These are phyloP conservation scores for Stigmatopora argus DNA, from an alignment of 2,113 vertebrate species.

Conservation along the genomic window DNA sequence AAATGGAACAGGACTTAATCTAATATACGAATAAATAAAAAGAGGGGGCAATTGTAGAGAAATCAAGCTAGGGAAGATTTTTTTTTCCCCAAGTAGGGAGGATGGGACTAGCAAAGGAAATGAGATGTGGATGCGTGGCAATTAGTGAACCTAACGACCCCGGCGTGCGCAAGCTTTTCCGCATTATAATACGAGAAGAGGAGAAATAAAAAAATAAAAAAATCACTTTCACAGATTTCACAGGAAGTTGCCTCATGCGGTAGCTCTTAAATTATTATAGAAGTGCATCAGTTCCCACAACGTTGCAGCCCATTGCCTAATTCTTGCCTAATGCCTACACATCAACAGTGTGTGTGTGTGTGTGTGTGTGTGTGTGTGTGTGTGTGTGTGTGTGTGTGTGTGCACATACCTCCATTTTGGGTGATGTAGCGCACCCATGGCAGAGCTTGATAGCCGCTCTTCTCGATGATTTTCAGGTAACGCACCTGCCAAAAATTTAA, in stretches of 20 bases:
- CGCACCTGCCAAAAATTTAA: constrained; percentile 72
- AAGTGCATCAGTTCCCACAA: constrained; percentile 56
- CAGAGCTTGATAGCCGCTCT: constrained; percentile 87
- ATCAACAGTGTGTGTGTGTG: constrained; percentile 10
- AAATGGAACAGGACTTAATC: constrained; percentile 66
- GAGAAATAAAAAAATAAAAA: constrained; percentile 20
- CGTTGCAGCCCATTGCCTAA: constrained; percentile 63
- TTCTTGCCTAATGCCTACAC: constrained; percentile 63
- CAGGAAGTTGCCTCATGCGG: constrained; percentile 56
- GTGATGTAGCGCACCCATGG: constrained; percentile 96
- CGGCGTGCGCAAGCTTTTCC: constrained; percentile 47
- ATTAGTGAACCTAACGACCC: constrained; percentile 57
- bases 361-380: background rate
- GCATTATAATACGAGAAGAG: background rate
- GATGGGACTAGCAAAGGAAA: constrained; percentile 55
- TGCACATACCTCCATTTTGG: constrained; percentile 86
- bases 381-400: background rate
- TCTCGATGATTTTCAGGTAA: constrained; percentile 98
- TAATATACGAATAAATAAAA: constrained; percentile 21
- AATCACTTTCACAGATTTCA: constrained; percentile 57
- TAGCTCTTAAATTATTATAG: constrained; percentile 52
- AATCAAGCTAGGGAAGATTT: constrained; percentile 59
- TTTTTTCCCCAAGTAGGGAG: constrained; percentile 58
- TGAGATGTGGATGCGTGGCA: constrained; percentile 64
- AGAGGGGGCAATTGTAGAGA: constrained; percentile 39